Conservation (phyloP, 2,113 vertebrate genomes). For the Arizona elegans region DNA sequence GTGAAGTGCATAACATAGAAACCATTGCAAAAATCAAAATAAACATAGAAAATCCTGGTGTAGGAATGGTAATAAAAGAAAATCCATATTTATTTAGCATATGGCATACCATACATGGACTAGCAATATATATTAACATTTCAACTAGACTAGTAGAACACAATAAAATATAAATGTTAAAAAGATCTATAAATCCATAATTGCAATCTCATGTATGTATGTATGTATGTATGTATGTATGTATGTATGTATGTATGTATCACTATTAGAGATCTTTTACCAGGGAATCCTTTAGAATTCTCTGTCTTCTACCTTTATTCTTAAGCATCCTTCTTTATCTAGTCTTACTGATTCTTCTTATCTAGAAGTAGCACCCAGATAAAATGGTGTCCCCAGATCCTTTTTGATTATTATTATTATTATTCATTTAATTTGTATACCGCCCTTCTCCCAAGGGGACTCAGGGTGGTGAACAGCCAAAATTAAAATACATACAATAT, state of each 20-base stretch:
- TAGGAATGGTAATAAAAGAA: background rate
- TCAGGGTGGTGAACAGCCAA: too few relatives aligned
- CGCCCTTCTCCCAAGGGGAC: too few relatives aligned
- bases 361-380: background rate
- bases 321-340: background rate
- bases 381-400: background rate
- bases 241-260: background rate
- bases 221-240: background rate
- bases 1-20: background rate
- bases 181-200: background rate
- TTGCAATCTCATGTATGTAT: background rate
- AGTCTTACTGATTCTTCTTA: background rate
- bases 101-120: background rate
- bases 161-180: background rate
- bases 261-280: background rate
- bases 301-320: background rate
- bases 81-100: background rate
- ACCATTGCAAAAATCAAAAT: background rate
- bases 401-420: background rate
- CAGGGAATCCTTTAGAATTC: background rate
- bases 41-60: background rate
- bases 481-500: too few relatives aligned
- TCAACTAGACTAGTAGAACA: background rate
- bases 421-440: too few relatives aligned
- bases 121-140: background rate